A percentile compares a stretch with the other conserved stretches of the same genome.
Evolutionary conservation across 1,140 invertebrate species (phyloP).

Genomic region (Branchinecta lindahli): DNA sequence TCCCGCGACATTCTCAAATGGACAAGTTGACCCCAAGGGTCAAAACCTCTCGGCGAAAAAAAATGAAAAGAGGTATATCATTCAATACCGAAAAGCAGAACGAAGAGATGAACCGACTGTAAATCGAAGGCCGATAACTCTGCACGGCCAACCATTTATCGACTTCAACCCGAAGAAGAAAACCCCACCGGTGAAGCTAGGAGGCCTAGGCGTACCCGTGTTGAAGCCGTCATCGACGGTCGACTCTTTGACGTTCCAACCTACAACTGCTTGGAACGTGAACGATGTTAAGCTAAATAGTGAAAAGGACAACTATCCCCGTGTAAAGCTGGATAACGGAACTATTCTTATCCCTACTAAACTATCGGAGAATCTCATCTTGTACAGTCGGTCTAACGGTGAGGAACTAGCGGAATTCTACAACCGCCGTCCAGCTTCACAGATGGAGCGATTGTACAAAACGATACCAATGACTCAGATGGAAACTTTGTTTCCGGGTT

Average conservation of each 20-base stretch:
- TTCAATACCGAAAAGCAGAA: not conserved
- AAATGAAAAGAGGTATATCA: no score
- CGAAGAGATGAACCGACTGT: not conserved
- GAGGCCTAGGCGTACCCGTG: not conserved
- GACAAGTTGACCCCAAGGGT: no score
- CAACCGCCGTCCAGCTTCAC: not conserved
- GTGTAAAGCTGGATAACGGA: not conserved
- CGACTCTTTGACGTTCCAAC: not conserved
- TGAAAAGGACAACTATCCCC: not conserved
- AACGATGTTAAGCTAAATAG: not conserved
- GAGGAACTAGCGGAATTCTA: not conserved
- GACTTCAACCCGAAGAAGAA: slow-evolving; percentile 1
- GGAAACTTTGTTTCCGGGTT: not conserved
- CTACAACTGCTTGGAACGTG: not conserved
- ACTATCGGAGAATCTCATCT: not conserved
- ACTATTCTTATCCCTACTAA: not conserved
- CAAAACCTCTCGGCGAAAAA: no score
- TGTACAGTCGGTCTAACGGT: not conserved
- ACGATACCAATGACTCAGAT: not conserved
- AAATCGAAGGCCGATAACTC: not conserved
- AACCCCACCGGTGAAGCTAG: not conserved
- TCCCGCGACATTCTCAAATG: no score
- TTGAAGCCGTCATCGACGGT: not conserved
- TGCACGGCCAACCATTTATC: not conserved
- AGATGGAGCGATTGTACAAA: not conserved